Base-by-base conservation (phyloP, 2,113 vertebrate species). In the pig (Sus scrofa) region DNA sequence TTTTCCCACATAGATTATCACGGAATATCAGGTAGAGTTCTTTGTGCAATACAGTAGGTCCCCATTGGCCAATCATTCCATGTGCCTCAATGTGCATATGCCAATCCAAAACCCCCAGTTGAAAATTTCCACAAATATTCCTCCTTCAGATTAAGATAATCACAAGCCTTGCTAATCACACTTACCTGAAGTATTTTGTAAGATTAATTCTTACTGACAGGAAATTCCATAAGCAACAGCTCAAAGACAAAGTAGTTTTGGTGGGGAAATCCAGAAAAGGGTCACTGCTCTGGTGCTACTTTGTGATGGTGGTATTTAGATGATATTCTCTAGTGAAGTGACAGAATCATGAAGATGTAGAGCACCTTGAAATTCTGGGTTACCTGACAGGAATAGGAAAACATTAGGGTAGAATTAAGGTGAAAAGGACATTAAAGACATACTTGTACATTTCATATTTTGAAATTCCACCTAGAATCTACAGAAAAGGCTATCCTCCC, bases 401-500 rank as follows among this genome's bases (percentile, higher is more conserved):
- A 89, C 15, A 79, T n/a, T 37, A 63, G 91, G 65, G 6, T 13
- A 74, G 11, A 65, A 50, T 63, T 89, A 91, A 96, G 62, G 14
- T 52, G 52, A 74, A 86, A 94, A 86, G 60, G 52, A 89, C 65
- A 94, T 24, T 75, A 56, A 81, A 91, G 22, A 37, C 2, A 20
- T 7, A 52, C 7, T 95, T 94, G 44, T 44, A 44, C 44, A 44
- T 44, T 91, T 71, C 15, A 79, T 11, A 62, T 62, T 96, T 89
- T 96, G 84, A 86, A 94, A 91, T 86, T 73, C 50, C 91, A 52
- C 86, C 63, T 94, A 77, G 56, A 95, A 26, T 82, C 62, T 91
- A 30, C 7, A 62, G 32, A 91, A 78, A 50, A 82, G 63, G 56
- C 4, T 54, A 20, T 89, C 56, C 30, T 91, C 14, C 56, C 12